phyloP scores from a whole-genome alignment of 1,140 invertebrate species.

The Drosophila cardini region DNA sequence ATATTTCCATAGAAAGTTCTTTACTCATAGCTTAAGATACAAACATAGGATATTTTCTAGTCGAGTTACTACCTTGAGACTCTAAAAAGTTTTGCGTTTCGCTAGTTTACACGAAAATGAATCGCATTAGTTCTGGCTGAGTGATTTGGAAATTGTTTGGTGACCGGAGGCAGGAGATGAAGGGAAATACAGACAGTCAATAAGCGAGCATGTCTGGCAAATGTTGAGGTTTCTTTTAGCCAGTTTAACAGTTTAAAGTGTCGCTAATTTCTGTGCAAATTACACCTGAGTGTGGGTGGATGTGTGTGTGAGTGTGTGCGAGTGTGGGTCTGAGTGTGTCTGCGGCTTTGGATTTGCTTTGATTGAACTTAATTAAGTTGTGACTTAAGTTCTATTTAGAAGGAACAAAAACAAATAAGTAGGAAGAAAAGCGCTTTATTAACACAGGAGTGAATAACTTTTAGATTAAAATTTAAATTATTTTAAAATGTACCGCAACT shows the following conservation, averaged over 20 bases:
- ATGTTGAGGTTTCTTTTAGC: constrained; percentile 43
- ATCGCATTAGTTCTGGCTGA: constrained; percentile 71
- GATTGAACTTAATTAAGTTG: constrained; percentile 66
- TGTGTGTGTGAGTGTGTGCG: neutral
- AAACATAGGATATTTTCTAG: constrained; percentile 3
- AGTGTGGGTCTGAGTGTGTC: constrained; percentile 11
- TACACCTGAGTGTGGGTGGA: constrained; percentile 36
- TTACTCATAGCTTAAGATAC: neutral
- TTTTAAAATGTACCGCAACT: constrained; percentile 11
- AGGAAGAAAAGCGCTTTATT: neutral
- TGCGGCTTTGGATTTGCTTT: constrained; percentile 55
- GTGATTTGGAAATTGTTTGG: constrained; percentile 41
- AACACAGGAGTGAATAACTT: neutral
- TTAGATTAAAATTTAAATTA: neutral
- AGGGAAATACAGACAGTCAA: constrained; percentile 21
- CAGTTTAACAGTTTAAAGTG: constrained; percentile 42
- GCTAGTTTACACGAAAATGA: constrained; percentile 72
- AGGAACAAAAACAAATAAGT: neutral
- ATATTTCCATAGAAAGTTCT: neutral
- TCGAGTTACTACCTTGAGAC: neutral
- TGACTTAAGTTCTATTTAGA: neutral
- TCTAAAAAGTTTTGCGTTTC: constrained; percentile 51
- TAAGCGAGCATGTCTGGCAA: constrained; percentile 36
- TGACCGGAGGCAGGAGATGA: neutral
- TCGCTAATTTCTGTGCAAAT: constrained; percentile 67